phyloP scores from a whole-genome alignment of 2,888 invertebrate species.

The Acrocyrtus sp. region DNA sequence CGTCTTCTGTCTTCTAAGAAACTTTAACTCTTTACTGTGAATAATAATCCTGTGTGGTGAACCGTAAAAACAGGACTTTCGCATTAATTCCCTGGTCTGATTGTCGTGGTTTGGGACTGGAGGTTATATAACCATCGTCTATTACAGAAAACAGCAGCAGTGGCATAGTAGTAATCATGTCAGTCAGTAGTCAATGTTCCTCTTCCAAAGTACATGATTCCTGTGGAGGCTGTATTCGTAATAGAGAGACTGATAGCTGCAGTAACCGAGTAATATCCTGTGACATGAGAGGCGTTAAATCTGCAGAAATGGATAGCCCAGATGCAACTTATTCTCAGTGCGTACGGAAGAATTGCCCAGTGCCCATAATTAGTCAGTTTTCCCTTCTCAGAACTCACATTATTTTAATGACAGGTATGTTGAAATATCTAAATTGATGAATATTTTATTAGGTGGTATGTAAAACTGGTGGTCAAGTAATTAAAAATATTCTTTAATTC shows the following conservation, averaged over 20 bases:
- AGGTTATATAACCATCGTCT: no score
- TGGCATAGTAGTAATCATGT: no score
- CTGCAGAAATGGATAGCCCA: background rate
- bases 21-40: background rate
- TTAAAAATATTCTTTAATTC: background rate
- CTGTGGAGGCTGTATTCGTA: conserved; percentile 31
- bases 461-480: background rate
- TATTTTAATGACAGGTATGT: no score
- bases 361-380: no score
- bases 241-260: conserved; percentile 22
- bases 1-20: conserved; percentile 11
- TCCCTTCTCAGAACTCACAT: no score
- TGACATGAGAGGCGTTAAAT: conserved; percentile 12
- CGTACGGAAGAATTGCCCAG: no score
- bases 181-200: background rate
- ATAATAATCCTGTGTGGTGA: background rate
- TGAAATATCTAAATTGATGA: no score
- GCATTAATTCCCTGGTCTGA: conserved; percentile 1
- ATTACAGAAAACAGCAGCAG: background rate
- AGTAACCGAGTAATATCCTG: conserved; percentile 3
- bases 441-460: no score
- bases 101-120: no score
- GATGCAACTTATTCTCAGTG: background rate
- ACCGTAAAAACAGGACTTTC: background rate
- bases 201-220: conserved; percentile 9